Percentiles rank a stretch among this genome's conserved stretches.
phyloP scores from a whole-genome alignment of 2,113 vertebrate species.

The Lathamus discolor region DNA sequence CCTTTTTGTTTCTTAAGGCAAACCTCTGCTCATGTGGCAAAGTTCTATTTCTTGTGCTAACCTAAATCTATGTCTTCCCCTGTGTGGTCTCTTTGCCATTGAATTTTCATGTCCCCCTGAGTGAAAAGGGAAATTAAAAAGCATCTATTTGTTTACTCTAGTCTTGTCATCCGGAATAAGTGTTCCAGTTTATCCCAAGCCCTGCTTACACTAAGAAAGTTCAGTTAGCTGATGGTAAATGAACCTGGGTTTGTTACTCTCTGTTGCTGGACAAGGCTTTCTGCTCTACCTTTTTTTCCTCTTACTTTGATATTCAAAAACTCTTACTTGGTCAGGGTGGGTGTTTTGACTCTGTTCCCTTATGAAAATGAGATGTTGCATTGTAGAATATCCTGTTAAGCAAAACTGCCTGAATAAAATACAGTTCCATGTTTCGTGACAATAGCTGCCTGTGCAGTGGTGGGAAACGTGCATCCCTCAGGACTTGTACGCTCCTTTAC shows the following conservation, averaged over 20 bases:
- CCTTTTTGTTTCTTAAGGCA: not conserved
- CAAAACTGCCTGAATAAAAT: conserved; percentile 12
- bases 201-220: not conserved
- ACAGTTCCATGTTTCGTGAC: not conserved
- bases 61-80: not conserved
- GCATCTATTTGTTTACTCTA: conserved; percentile 48
- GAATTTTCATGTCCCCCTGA: not conserved
- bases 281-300: not conserved
- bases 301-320: conserved; percentile 6
- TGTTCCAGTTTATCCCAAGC: conserved; percentile 42
- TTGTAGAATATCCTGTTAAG: conserved; percentile 3
- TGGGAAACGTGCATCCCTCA: not conserved
- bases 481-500: not conserved
- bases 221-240: conserved; percentile 17
- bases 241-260: conserved; percentile 18
- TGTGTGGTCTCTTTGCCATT: not conserved
- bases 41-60: not conserved
- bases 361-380: conserved; percentile 18
- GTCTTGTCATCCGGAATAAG: conserved; percentile 58
- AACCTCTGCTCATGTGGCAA: not conserved
- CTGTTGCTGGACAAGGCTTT: not conserved
- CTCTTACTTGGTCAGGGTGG: not conserved
- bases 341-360: not conserved
- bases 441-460: not conserved
- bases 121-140: conserved; percentile 44